Evolutionary conservation across 2,113 vertebrate genomes (phyloP), one percentile per base, ranked within the genome.

Genomic region (Hippocampus zosterae): DNA sequence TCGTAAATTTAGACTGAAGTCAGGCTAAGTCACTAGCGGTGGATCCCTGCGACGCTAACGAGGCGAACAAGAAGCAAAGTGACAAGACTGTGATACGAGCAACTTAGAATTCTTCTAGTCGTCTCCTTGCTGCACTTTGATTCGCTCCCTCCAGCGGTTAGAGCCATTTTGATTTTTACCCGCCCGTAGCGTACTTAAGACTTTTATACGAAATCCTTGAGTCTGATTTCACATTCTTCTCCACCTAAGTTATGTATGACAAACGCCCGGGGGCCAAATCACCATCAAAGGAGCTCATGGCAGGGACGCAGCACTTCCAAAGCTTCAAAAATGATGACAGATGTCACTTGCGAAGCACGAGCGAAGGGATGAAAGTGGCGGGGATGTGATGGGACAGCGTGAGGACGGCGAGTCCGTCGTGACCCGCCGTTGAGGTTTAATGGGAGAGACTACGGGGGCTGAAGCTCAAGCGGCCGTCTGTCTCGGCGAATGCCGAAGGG

Each of bases 141-240:
- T 95, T 94, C 84, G 67, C 89, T 94, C 92, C 92, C 92, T 91
- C 86, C 91, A 92, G 92, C 93, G 91, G 91, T 86, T 89, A 92
- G 88, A 91, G 90, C 77, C 68, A 87, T 92, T 92, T 90, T 92
- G 92, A 93, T 92, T 92, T 89, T 90, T 87, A 91, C 90, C 86
- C 87, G 84, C 91, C 80, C 81, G 90, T 91, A 92, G 90, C 92
- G 69, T 93, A 91, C 81, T 86, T 84, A 82, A 74, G 65, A 68
- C 83, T 74, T 63, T 85, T 84, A 83, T 84, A 60, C 91, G 91
- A 88, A 87, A 91, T 89, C 93, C 88, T 87, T 72, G 83, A 83
- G 84, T 86, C 86, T 90, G 90, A 90, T 91, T 92, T 91, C 81
- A 88, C 92, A 94, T 94, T 94, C 93, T 94, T 94, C 94, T 92